These are phyloP conservation scores for Camelus dromedarius DNA, from an alignment of 2,113 vertebrate species.

Conservation along the genomic window DNA sequence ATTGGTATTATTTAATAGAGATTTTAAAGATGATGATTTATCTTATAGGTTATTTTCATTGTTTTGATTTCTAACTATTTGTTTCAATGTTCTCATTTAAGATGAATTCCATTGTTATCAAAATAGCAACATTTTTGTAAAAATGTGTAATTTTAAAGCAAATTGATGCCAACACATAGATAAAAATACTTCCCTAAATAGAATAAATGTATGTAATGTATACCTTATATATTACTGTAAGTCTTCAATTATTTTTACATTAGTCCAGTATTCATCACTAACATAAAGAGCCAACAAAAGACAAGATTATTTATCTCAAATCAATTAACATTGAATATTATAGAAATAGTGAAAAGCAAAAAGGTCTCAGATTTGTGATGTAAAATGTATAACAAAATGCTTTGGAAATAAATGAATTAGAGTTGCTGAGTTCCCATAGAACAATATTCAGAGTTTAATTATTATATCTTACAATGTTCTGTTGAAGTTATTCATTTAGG, in stretches of 20 bases:
- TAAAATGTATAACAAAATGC: neutral
- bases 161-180: neutral
- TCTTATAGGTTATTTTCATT: neutral
- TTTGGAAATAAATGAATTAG: neutral
- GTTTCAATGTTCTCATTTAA: neutral
- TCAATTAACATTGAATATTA: neutral
- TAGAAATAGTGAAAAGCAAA: constrained; percentile 33
- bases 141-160: neutral
- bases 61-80: neutral
- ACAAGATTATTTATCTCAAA: neutral
- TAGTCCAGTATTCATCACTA: neutral
- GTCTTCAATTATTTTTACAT: neutral
- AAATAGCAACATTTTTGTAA: neutral
- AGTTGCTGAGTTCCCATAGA: neutral
- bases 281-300: neutral
- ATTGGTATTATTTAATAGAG: neutral
- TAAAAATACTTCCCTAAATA: neutral
- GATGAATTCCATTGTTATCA: neutral
- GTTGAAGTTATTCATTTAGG: neutral
- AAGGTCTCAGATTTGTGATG: neutral
- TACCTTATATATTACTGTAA: neutral
- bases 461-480: neutral
- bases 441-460: neutral
- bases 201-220: neutral
- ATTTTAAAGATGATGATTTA: neutral